Conservation (phyloP, 2,113 vertebrate species). For the Tupaia tana region DNA sequence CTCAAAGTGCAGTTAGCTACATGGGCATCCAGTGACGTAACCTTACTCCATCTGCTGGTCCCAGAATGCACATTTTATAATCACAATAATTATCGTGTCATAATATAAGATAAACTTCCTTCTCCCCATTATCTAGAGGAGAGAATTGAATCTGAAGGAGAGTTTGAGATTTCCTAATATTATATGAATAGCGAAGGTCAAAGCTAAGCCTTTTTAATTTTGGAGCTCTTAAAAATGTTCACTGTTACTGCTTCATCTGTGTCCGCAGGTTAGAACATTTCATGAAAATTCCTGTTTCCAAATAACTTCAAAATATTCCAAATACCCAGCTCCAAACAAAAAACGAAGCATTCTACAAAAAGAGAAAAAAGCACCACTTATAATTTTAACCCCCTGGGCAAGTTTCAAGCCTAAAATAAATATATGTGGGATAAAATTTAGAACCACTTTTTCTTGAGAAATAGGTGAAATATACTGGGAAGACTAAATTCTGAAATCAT, state of each 20-base stretch:
- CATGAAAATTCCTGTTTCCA: background rate
- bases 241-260: background rate
- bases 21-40: no score
- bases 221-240: background rate
- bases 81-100: background rate
- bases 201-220: background rate
- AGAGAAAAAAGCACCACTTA: background rate
- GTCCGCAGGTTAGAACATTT: background rate
- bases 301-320: background rate
- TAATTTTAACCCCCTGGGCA: background rate
- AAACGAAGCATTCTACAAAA: background rate
- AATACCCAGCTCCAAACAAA: background rate
- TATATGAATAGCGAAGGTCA: background rate
- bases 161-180: background rate
- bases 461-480: background rate
- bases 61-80: background rate
- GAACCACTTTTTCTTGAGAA: background rate
- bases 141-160: conserved; percentile 5
- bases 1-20: no score
- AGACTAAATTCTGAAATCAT: background rate
- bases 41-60: no score
- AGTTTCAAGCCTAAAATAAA: conserved; percentile 9
- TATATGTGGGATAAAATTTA: background rate
- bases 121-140: background rate
- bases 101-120: background rate